Evolutionary conservation across 2,797 vertebrate species (phyloP), one percentile per base, ranked within the genome.

Genomic region (Ispidina lecontei): DNA sequence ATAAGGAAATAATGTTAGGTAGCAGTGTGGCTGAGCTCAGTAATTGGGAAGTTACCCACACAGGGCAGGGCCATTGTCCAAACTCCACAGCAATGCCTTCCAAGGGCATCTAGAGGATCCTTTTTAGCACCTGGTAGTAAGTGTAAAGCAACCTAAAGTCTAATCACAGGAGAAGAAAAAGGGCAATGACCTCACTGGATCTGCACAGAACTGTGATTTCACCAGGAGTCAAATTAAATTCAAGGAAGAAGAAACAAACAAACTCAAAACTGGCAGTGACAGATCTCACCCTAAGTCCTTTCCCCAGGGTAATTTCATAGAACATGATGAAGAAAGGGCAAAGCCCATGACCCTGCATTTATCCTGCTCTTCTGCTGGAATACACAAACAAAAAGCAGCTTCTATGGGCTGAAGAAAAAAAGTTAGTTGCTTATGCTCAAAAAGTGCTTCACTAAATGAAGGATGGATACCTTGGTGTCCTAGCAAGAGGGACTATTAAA

Each of bases 1-100:
- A 51, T 3, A 43, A 0, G 0, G 35, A 76, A 89, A 19, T 6
- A 64, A 9, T 1, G 3, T 77, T 1, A 44, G 56, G 69, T 58
- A 92, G 31, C 25, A 73, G 44, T 46, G 33, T 54, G 49, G 23
- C 19, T 74, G 6, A 35, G 31, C 73, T 54, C 20, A 39, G 46
- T 37, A 77, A 26, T 0, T 54, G 25, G 5, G 56, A 70, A 76
- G 3, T n/a, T 55, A 82, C 35, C 4, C 17, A 49, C 12, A 6
- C 4, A 3, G 11, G 54, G 25, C 11, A 80, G 16, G 28, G 20
- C 71, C 44, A 33, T 3, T 60, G 41, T 18, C 15, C 2, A 2
- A 84, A 64, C 63, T 72, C 49, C 19, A 16, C 1, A 75, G 58
- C 37, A 78, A 18, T 35, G n/a, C 71, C 37, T 65, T 81, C 62